Evolutionary conservation across 2,113 vertebrate species (phyloP), one percentile per base, ranked within the genome.

Genomic region (Bufo bufo): DNA sequence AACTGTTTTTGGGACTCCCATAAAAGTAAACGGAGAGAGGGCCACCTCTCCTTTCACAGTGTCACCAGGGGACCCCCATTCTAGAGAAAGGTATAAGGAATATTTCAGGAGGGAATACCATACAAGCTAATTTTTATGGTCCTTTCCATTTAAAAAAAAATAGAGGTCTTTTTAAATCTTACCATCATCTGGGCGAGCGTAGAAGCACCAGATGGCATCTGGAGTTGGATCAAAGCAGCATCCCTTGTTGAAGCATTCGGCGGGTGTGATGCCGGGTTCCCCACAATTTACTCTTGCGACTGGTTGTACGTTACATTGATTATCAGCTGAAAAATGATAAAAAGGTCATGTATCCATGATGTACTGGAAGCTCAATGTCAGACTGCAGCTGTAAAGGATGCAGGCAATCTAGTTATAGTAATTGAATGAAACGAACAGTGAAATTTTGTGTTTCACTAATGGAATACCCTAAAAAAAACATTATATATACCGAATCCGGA

Each of bases 191-290:
- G 85, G 33, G 16, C 85, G 86, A 19, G 90, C 90, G 58, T 87
- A 92, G 90, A 82, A 93, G 90, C 92, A 94, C 90, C 91, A 91
- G 61, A 92, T 85, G 79, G 91, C 61, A 1, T 16, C 12, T 0
- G 7, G 78, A 72, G 87, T 10, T 8, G 85, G 89, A 47, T 90
- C 92, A 1, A 90, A 93, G 52, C 90, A 92, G 74, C 89, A 91
- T 52, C 91, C 90, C 20, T 90, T 90, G 19, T 16, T 75, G 0
- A 50, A 88, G 47, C 92, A 91, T 13, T 90, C 7, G 9, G 85
- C 6, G 0, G 85, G 0, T 6, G 66, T 86, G 1, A 93, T 74
- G 0, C 65, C 0, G 0, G 92, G 91, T 63, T 90, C 91, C 2
- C 91, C 93, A 1, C 93, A 91, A 71, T 92, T 92, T 71, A 89